Conservation (phyloP, 2,797 vertebrate species). For the Gephyroberyx darwinii region DNA sequence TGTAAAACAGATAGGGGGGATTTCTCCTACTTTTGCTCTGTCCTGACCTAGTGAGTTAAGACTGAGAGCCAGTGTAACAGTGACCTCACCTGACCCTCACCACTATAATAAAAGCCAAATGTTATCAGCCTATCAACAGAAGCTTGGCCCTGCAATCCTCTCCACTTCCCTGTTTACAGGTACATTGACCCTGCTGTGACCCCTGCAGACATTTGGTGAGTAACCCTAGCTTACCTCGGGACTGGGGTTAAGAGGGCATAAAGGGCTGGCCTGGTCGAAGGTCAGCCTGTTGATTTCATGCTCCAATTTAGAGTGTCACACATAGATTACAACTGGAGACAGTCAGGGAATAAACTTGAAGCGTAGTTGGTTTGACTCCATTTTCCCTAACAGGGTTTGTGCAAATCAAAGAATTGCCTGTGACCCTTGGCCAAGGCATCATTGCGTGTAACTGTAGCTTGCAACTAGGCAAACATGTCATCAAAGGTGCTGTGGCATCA, state of each 20-base stretch:
- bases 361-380: slow-evolving; percentile 9
- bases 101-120: slow-evolving; percentile 68
- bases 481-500: background rate
- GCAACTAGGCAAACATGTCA: slow-evolving; percentile 21
- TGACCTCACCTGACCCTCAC: slow-evolving; percentile 60
- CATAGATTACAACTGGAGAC: slow-evolving; percentile 46
- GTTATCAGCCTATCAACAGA: slow-evolving; percentile 61
- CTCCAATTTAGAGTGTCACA: slow-evolving; percentile 64
- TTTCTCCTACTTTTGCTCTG: slow-evolving; percentile 6
- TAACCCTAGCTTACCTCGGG: slow-evolving; percentile 57
- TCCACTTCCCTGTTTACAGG: slow-evolving; percentile 65
- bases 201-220: slow-evolving; percentile 51
- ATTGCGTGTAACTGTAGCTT: slow-evolving; percentile 34
- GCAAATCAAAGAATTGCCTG: slow-evolving; percentile 17
- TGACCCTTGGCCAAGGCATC: slow-evolving; percentile 13
- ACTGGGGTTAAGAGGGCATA: slow-evolving; percentile 52
- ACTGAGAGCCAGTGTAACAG: slow-evolving; percentile 47
- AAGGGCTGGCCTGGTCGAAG: slow-evolving; percentile 56
- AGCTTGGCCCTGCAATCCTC: slow-evolving; percentile 45
- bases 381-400: slow-evolving; percentile 22
- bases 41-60: slow-evolving; percentile 36
- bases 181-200: slow-evolving; percentile 67
- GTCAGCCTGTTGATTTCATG: slow-evolving; percentile 70
- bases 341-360: slow-evolving; percentile 15
- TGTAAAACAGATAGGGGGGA: slow-evolving; percentile 25